Percentiles rank a stretch among this genome's conserved stretches.
phyloP scores from a whole-genome alignment of 2,797 vertebrate species.

The Enteromius treurensis region DNA sequence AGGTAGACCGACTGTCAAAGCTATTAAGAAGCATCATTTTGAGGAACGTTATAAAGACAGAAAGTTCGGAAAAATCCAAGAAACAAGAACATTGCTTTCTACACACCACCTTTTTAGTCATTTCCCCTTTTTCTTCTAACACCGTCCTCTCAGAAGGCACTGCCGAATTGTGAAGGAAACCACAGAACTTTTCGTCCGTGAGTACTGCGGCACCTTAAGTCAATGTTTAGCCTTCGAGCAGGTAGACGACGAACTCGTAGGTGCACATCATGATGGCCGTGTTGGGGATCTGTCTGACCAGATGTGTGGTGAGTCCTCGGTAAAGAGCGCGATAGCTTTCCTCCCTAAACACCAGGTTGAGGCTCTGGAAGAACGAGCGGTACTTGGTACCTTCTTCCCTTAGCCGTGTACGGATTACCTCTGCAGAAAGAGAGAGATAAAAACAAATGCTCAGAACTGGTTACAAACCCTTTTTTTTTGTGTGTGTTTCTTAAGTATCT shows the following conservation, averaged over 20 bases:
- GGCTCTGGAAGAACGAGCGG: constrained; percentile 93
- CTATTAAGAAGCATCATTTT: constrained; percentile 13
- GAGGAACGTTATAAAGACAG: neutral
- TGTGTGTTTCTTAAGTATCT: too few species aligned
- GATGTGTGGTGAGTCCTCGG: constrained; percentile 93
- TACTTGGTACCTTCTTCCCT: constrained; percentile 98
- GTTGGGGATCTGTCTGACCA: constrained; percentile 96
- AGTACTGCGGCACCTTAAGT: constrained; percentile 39
- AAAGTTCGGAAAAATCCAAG: neutral
- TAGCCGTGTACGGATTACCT: constrained; percentile 96
- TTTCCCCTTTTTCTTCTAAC: neutral
- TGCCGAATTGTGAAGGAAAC: neutral
- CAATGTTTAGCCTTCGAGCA: constrained; percentile 84
- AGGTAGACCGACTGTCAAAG: neutral
- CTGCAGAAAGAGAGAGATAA: constrained; percentile 66
- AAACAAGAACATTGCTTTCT: constrained; percentile 1
- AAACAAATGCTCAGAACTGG: neutral
- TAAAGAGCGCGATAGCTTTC: constrained; percentile 94
- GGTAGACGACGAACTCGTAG: constrained; percentile 95
- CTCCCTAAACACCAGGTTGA: constrained; percentile 87
- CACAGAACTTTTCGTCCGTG: neutral
- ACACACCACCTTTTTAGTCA: neutral
- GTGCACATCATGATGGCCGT: constrained; percentile 99
- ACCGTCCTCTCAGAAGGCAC: neutral
- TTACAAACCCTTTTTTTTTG: neutral